Evolutionary conservation across 2,113 vertebrate species (phyloP).

Genomic region (Vidua macroura): DNA sequence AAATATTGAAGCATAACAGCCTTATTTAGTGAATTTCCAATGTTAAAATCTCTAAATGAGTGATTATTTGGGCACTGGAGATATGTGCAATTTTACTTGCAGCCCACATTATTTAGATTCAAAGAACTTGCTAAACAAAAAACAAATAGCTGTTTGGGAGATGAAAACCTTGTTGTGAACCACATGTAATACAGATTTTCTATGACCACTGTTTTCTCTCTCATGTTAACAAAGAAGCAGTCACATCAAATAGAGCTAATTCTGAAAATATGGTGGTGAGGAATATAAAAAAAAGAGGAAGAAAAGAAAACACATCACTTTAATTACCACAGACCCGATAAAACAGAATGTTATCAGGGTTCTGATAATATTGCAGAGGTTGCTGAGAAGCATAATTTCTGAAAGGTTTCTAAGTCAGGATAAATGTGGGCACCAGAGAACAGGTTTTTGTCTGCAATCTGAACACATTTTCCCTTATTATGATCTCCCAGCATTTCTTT

Average conservation of each 20-base stretch:
- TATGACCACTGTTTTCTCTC: neutral
- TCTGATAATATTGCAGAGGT: neutral
- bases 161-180: neutral
- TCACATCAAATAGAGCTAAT: neutral
- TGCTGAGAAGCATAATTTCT: neutral
- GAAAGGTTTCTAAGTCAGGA: neutral
- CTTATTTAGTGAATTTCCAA: neutral
- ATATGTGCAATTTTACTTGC: neutral
- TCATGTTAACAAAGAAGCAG: neutral
- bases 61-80: neutral
- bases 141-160: neutral
- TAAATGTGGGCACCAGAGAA: neutral
- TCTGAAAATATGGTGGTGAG: neutral
- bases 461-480: neutral
- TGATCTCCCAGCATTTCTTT: neutral
- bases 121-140: neutral
- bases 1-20: neutral
- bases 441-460: neutral
- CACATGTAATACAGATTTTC: neutral
- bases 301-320: neutral
- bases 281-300: neutral
- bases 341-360: neutral
- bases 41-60: neutral
- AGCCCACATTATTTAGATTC: neutral
- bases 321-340: neutral